Base-by-base conservation (phyloP, 2,888 invertebrate species). In the Ennomos erosarius region DNA sequence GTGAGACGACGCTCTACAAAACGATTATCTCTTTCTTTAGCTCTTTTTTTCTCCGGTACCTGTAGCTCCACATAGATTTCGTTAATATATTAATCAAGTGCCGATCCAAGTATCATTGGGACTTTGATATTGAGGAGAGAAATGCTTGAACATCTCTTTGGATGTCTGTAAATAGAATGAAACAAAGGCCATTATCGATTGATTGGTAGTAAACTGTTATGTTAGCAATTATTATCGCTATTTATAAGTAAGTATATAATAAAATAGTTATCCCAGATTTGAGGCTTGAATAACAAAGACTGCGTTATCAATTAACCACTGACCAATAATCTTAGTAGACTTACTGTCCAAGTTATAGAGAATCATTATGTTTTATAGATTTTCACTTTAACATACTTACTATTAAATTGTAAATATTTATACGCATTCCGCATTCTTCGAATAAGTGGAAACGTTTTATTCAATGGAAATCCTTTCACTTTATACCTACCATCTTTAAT, bases 391-490 rank as follows among this genome's bases (percentile, higher is more conserved):
- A 57, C 38, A 57, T 45, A 26, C 49, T 40, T 8, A n/a, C n/a
- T n/a, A n/a, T 5, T 57, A 10, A 37, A 48, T 4, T 46, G 46
- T 62, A 48, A 64, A 68, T 67, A 68, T 26, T 26, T 68, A 66
- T 60, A 67, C 64, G 58, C 57, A 68, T 74, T 71, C 72, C 76
- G 66, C 70, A 70, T 72, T 71, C 75, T 64, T 55, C 47, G 64
- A 68, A 68, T 65, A 64, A 61, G 63, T 65, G 53, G 65, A 55
- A 55, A 60, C 52, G 53, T 65, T 60, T 58, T 61, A 62, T 70
- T 70, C 67, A 65, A 60, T 68, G 69, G 62, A 65, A 67, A 49
- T 65, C 76, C 77, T 77, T 78, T 77, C 77, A 76, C 78, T 77
- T 68, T 39, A 51, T 60, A 68, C 59, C 55, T 68, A 67, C 65